Percentiles rank a stretch among this genome's conserved stretches.
phyloP scores from a whole-genome alignment of 2,888 invertebrate species.

The Eristalis tenax region DNA sequence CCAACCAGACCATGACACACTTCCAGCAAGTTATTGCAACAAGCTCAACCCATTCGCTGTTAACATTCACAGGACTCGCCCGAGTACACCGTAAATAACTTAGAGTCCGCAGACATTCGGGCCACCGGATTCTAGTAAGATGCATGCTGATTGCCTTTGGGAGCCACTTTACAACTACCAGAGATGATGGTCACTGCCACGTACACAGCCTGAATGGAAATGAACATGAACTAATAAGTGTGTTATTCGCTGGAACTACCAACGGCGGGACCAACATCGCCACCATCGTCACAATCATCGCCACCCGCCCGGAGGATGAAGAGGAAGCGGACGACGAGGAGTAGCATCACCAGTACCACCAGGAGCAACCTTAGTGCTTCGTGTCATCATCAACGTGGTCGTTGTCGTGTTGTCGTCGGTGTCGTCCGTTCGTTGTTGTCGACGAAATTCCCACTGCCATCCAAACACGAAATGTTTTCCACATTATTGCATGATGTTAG shows the following conservation, averaged over 20 bases:
- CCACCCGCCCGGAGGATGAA: neutral
- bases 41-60: conserved; percentile 65
- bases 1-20: conserved; percentile 48
- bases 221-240: conserved; percentile 71
- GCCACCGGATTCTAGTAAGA: conserved; percentile 59
- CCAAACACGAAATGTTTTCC: conserved; percentile 72
- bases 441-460: conserved; percentile 69
- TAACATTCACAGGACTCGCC: conserved; percentile 40
- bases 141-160: conserved; percentile 72
- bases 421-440: conserved; percentile 33
- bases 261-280: conserved; percentile 1
- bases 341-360: neutral
- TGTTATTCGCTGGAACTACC: conserved; percentile 51
- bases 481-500: conserved; percentile 73
- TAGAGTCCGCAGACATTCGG: conserved; percentile 45
- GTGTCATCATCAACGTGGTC: conserved; percentile 57
- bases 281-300: neutral
- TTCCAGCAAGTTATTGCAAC: conserved; percentile 62
- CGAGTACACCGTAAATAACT: conserved; percentile 61
- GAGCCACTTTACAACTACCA: conserved; percentile 54
- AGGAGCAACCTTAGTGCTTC: conserved; percentile 22
- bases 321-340: neutral
- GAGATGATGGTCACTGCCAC: conserved; percentile 67
- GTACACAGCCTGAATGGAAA: conserved; percentile 64
- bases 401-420: conserved; percentile 9